phyloP scores from a whole-genome alignment of 2,888 invertebrate genomes.

The Cerastis leucographa region DNA sequence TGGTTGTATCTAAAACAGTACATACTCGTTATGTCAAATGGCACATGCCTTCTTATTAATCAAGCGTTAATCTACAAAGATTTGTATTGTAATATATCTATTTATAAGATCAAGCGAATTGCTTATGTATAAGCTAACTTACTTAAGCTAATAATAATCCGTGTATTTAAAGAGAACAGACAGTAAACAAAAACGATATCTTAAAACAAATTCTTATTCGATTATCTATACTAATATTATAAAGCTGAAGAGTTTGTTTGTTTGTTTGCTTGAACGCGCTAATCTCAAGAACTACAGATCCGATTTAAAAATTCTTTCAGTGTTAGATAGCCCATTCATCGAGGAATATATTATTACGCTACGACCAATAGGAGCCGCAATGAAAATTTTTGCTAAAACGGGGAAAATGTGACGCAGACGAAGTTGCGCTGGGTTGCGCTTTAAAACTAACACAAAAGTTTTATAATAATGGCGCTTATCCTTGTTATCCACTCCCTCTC shows the following conservation, averaged over 20 bases:
- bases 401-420: no score
- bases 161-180: constrained; percentile 17
- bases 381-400: no score
- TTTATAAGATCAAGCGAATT: constrained; percentile 31
- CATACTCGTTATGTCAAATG: constrained; percentile 31
- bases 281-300: no score
- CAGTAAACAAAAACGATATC: background rate
- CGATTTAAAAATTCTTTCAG: no score
- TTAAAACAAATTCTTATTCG: background rate
- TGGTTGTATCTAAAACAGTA: constrained; percentile 23
- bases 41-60: constrained; percentile 38
- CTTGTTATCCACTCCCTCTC: no score
- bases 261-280: no score
- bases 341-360: no score
- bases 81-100: constrained; percentile 43
- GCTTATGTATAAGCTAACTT: constrained; percentile 15
- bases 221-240: no score
- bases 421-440: no score
- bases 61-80: constrained; percentile 33
- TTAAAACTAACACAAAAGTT: background rate
- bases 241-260: no score
- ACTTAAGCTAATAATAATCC: constrained; percentile 25
- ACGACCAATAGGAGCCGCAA: no score
- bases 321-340: no score
- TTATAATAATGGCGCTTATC: constrained; percentile 12